Evolutionary conservation across 1,140 invertebrate genomes (phyloP), one percentile per base, ranked within the genome.

Genomic region (Heterodera carotae): DNA sequence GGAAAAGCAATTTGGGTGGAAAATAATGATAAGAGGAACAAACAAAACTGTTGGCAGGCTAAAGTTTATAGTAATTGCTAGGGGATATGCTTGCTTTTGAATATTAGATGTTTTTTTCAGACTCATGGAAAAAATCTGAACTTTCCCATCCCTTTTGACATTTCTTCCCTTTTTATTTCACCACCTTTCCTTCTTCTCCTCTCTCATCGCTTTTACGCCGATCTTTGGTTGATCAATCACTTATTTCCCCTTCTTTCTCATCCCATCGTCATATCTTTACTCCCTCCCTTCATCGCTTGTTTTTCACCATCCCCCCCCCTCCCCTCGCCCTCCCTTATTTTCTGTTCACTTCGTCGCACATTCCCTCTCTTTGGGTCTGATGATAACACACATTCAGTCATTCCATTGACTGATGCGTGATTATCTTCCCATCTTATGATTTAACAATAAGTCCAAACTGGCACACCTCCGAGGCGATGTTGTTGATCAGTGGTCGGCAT

Each of bases 211-310:
- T 56, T 56, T 56, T 56, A 56, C 48, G 48, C 12, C 48, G 22
- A 53, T 53, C 48, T 15, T 56, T 56, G 48, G 48, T 56, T 56
- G 48, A 56, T 56, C 48, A 56, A 56, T 56, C 48, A 56, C 48
- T 53, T 53, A 53, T 53, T 22, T 15, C 48, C 48, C 39, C 39
- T 12, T 12, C 39, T n/a, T n/a, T n/a, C n/a, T n/a, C n/a, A n/a
- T 22, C 48, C 2, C 15, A 53, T 53, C 15, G 1, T 56, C 48
- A 56, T 15, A 22, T 56, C 18, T 56, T 56, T 18, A 18, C 12
- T 18, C 22, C 48, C 12, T 43, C 39, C 39, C 12, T 43, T 43
- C 18, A 5, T 22, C 48, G 5, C 5, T 56, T 56, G 12, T 56
- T 22, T 15, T 56, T 56, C 22, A 5, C 18, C 6, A 6, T 43